Conservation (phyloP, 1,140 invertebrate species). For the Drosophila arizonae region DNA sequence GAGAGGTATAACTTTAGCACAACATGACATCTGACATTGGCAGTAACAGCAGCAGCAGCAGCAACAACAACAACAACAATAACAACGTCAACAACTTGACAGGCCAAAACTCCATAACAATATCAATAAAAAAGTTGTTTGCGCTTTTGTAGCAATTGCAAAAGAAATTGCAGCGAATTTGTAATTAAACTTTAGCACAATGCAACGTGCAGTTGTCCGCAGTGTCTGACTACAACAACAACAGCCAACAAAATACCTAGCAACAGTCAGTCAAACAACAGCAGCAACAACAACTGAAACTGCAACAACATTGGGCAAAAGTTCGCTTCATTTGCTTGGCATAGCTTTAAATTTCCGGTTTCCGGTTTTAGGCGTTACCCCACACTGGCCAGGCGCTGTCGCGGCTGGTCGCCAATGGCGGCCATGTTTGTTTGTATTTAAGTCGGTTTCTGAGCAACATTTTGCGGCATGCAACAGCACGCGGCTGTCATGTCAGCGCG, state of each 20-base stretch:
- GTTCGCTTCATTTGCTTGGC: conserved; percentile 69
- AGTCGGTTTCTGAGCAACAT: conserved; percentile 73
- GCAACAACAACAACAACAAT: conserved; percentile 1
- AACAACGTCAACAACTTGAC: conserved; percentile 7
- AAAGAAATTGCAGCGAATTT: conserved; percentile 58
- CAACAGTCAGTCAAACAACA: conserved; percentile 47
- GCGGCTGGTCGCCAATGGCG: conserved; percentile 40
- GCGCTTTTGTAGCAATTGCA: conserved; percentile 60
- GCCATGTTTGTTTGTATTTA: conserved; percentile 80
- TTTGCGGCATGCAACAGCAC: conserved; percentile 75
- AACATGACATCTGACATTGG: conserved; percentile 78
- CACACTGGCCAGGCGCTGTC: background rate
- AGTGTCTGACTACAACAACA: conserved; percentile 59
- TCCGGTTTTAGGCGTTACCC: conserved; percentile 58
- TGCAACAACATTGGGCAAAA: conserved; percentile 42
- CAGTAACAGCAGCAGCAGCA: conserved; percentile 8
- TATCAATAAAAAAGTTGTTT: conserved; percentile 77
- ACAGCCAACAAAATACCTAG: conserved; percentile 60
- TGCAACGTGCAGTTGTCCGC: conserved; percentile 70
- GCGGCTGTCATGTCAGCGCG: conserved; percentile 67
- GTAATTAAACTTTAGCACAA: conserved; percentile 79
- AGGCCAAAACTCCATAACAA: conserved; percentile 55
- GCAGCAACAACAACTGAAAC: conserved; percentile 33
- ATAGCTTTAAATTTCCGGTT: conserved; percentile 77
- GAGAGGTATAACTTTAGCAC: conserved; percentile 61